Evolutionary conservation across 2,888 invertebrate species (phyloP), one percentile per base, ranked within the genome.

Genomic region (Hymenopus coronatus): DNA sequence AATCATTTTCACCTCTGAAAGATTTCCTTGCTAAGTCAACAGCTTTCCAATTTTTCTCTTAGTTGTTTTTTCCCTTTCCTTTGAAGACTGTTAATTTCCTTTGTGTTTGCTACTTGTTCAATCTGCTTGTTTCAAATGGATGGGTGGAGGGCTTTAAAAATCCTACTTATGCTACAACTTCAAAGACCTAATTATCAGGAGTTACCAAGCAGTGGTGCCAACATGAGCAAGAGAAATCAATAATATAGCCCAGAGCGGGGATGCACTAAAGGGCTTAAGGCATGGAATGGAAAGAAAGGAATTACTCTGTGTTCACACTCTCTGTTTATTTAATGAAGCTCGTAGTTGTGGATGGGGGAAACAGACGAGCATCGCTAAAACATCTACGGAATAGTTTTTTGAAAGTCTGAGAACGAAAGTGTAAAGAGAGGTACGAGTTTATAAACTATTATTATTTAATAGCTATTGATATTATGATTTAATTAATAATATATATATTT

Each of bases 1-100:
- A 87, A 87, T 87, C 87, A 87, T 87, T 87, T 87, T 87, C 87
- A 87, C 87, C 87, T 87, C 87, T 87, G 27, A 87, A 87, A 87
- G 87, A 87, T 87, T 87, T 87, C 12, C 82, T 87, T 27, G 25
- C 82, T 82, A 87, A 87, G 82, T 87, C 87, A 87, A 87, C 87
- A 87, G n/a, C 87, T 70, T 70, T 70, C 70, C 9, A 40, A 87
- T 82, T 82, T 82, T 87, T 87, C 20, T 27, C 7, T 33, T 81
- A 25, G 28, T 30, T 28, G 28, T 12, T 82, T 82, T 28, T 30
- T 82, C n/a, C 82, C 82, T 82, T 33, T 33, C 25, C 30, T 30
- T 84, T 84, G 6, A 82, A 33, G 87, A 87, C 15, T 40, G 82
- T 82, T 87, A 87, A 87, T 87, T 82, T 28, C 82, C 40, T 87